Evolutionary conservation across 2,113 vertebrate genomes (phyloP), one percentile per base, ranked within the genome.

Genomic region (Nibea coibor): DNA sequence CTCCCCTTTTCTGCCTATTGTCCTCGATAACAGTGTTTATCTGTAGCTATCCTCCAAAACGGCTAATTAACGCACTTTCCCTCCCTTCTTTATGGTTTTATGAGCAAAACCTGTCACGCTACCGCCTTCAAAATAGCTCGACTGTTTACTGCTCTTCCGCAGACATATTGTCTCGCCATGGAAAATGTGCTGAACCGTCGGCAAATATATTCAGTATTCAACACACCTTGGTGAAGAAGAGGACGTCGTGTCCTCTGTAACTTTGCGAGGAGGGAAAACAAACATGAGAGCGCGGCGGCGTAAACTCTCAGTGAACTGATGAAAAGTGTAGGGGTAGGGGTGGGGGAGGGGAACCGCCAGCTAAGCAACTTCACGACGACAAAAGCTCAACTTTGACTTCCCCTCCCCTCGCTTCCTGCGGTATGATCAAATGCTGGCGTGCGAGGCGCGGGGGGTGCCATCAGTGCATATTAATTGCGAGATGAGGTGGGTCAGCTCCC

Each of bases 21-120:
- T 92, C 77, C 81, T 84, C 67, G 75, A 88, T 85, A 88, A 92
- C 86, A 35, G 72, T 91, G 91, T 93, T 93, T 92, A 92, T 91
- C 88, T 82, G 84, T 53, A 71, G 87, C 79, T 78, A 71, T 82
- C 87, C 86, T 77, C 81, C 78, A 90, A 90, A 90, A 91, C 75
- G 84, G 62, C 75, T 91, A 91, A 93, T 92, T 89, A 91, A 80
- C 47, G 69, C 54, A 62, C 66, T 56, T 68, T 58, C 80, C 73
- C 81, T 77, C 73, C 74, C 65, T 76, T 51, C 82, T 86, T 84
- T 83, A 67, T 75, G 77, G 56, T 67, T 85, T 91, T 78, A 73
- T 64, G 58, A 80, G 82, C 68, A 80, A 80, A 92, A 88, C 85
- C 88, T 84, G 90, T 91, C 90, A 92, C 83, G 85, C 80, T 81